A percentile compares a stretch with the other conserved stretches of the same genome.
Conservation (phyloP, 2,888 invertebrate genomes). For the Limnephilus rhombicus region DNA sequence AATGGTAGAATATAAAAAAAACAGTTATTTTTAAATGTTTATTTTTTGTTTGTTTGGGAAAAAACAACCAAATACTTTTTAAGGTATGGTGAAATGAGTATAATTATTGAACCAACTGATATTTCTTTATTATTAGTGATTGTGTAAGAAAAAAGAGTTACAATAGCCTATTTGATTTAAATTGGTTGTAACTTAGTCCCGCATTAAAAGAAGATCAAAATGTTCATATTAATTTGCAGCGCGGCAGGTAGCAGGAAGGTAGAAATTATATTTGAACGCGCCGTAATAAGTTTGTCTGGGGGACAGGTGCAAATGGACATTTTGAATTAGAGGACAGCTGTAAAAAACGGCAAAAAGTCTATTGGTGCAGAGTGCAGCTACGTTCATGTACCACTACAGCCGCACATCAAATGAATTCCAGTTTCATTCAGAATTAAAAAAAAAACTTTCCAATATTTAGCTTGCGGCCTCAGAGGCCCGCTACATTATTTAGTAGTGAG, state of each 20-base stretch:
- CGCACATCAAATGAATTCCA: conserved; percentile 58
- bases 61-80: too few species aligned
- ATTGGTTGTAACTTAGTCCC: not conserved
- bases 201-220: not conserved
- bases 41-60: too few species aligned
- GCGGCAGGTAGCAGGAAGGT: not conserved
- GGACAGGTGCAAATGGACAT: conserved; percentile 64
- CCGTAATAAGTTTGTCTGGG: conserved; percentile 44
- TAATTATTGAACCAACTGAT: too few species aligned
- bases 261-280: not conserved
- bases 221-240: not conserved
- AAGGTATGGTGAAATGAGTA: too few species aligned
- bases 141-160: too few species aligned
- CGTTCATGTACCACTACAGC: conserved; percentile 40
- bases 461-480: conserved; percentile 22
- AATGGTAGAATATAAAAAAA: too few species aligned
- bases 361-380: conserved; percentile 44
- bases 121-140: too few species aligned
- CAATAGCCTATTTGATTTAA: not conserved
- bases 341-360: conserved; percentile 61
- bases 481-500: conserved; percentile 55
- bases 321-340: conserved; percentile 62
- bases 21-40: too few species aligned
- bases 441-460: conserved; percentile 45
- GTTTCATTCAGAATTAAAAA: conserved; percentile 57